Conservation (phyloP, 2,113 vertebrate species). For the Azemiops feae region DNA sequence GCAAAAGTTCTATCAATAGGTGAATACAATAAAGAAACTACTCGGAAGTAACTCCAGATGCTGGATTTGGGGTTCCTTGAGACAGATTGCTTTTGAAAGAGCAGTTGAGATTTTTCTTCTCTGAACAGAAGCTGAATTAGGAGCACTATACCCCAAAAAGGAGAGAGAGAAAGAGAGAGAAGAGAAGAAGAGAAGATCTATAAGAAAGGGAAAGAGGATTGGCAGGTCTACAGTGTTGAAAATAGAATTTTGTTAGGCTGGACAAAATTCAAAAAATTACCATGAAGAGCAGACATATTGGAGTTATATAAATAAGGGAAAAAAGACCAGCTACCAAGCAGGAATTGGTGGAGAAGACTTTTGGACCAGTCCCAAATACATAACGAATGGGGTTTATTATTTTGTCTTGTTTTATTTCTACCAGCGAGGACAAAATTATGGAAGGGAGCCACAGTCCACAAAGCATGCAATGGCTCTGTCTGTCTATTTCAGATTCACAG, state of each 20-base stretch:
- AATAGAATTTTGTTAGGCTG: background rate
- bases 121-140: background rate
- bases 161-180: background rate
- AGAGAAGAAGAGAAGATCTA: background rate
- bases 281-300: constrained; percentile 18
- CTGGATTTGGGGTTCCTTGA: background rate
- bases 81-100: background rate
- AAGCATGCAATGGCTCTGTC: background rate
- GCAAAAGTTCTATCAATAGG: background rate
- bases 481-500: background rate
- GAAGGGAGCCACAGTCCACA: background rate
- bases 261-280: constrained; percentile 12
- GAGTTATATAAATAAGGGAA: constrained; percentile 21
- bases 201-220: background rate
- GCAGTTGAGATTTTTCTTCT: background rate
- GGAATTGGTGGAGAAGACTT: background rate
- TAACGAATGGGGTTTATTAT: background rate
- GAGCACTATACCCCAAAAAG: background rate
- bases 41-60: background rate
- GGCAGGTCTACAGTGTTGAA: background rate
- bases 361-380: background rate
- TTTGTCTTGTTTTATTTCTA: background rate
- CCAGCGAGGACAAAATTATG: background rate
- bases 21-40: background rate
- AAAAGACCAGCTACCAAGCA: background rate